A percentile compares a stretch with the other conserved stretches of the same genome.
phyloP scores from a whole-genome alignment of 2,888 invertebrate genomes.

The Drosophila dives region DNA sequence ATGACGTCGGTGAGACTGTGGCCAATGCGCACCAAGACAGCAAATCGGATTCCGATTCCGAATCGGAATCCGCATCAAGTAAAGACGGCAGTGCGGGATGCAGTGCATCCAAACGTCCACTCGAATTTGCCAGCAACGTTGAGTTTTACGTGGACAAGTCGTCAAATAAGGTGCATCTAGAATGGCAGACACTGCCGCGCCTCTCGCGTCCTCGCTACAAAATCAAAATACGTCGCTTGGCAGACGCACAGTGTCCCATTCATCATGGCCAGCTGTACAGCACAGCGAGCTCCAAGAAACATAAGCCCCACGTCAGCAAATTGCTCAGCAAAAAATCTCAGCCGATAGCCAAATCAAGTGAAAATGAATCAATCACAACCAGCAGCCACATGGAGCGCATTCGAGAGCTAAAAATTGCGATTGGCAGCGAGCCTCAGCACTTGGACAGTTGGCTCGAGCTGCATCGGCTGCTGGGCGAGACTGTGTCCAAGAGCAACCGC shows the following conservation, averaged over 20 bases:
- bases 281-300: background rate
- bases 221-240: constrained; percentile 1
- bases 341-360: constrained; percentile 53
- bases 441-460: constrained; percentile 87
- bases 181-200: constrained; percentile 87
- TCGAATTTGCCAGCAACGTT: constrained; percentile 82
- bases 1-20: background rate
- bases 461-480: constrained; percentile 86
- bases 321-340: background rate
- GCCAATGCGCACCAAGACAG: background rate
- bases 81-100: background rate
- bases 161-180: constrained; percentile 86
- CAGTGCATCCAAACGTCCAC: background rate
- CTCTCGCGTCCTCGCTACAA: constrained; percentile 88
- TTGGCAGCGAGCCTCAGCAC: constrained; percentile 72
- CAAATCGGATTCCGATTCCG: background rate
- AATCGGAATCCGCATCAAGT: background rate
- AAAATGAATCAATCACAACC: background rate
- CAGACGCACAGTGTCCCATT: background rate
- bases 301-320: constrained; percentile 13
- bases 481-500: constrained; percentile 78
- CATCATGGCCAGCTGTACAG: background rate
- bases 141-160: constrained; percentile 88
- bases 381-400: constrained; percentile 82
- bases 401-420: constrained; percentile 16